Percentiles rank a stretch among this genome's conserved stretches.
These are phyloP conservation scores for Aricia artaxerxes DNA, from an alignment of 2,888 invertebrate genomes.

Conservation along the genomic window DNA sequence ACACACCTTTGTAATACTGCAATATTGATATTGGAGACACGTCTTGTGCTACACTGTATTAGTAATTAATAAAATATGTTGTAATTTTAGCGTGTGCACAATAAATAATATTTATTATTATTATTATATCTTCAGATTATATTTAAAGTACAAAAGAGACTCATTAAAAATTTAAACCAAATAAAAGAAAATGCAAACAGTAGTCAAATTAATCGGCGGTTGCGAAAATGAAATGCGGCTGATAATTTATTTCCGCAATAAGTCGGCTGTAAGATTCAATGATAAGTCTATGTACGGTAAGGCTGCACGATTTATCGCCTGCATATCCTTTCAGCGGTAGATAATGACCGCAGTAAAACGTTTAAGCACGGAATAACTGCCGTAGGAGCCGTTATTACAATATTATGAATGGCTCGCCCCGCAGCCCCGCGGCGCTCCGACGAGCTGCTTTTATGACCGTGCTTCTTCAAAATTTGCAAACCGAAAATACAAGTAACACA, in stretches of 20 bases:
- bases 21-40: too few relatives aligned
- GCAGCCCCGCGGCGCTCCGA: conserved; percentile 51
- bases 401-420: conserved; percentile 77
- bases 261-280: conserved; percentile 55
- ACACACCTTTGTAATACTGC: too few relatives aligned
- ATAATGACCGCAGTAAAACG: conserved; percentile 81
- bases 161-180: background rate
- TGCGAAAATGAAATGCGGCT: conserved; percentile 50
- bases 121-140: background rate
- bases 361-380: conserved; percentile 80
- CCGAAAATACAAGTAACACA: conserved; percentile 10
- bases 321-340: conserved; percentile 80
- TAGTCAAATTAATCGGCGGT: conserved; percentile 11
- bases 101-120: too few relatives aligned
- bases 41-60: too few relatives aligned
- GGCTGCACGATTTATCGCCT: conserved; percentile 74
- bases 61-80: too few relatives aligned
- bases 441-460: conserved; percentile 48
- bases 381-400: conserved; percentile 78
- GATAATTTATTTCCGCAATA: conserved; percentile 57
- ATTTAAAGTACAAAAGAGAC: background rate
- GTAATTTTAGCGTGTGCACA: too few relatives aligned
- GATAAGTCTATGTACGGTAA: conserved; percentile 61
- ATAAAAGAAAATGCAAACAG: conserved; percentile 16
- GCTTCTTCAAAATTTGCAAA: conserved; percentile 37